Conservation (phyloP, 1,140 invertebrate species). For the Rhysida immarginata region DNA sequence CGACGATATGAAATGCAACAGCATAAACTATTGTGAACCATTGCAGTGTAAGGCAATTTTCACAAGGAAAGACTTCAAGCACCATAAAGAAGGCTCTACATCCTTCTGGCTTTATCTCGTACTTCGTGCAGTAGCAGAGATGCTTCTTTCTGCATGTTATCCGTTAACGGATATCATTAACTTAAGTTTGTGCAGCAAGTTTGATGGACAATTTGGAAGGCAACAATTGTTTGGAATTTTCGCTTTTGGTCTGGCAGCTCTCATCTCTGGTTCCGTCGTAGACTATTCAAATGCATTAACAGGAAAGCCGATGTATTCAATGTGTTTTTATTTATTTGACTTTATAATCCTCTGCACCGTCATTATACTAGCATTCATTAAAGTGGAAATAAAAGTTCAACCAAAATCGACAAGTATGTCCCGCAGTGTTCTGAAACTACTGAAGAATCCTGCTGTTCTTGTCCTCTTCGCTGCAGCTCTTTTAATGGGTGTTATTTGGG, state of each 20-base stretch:
- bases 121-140: conserved; percentile 48
- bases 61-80: no score
- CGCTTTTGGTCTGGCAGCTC: conserved; percentile 44
- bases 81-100: conserved; percentile 39
- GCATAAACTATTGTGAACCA: not conserved
- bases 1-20: not conserved
- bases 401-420: not conserved
- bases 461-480: not conserved
- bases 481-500: not conserved
- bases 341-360: not conserved
- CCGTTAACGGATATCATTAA: conserved; percentile 54
- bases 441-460: not conserved
- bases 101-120: conserved; percentile 56
- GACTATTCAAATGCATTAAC: not conserved
- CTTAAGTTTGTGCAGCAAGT: conserved; percentile 61
- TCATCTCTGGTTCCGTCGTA: not conserved
- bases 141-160: conserved; percentile 53
- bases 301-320: not conserved
- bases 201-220: conserved; percentile 58
- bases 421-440: not conserved
- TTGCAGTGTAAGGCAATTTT: conserved; percentile 44
- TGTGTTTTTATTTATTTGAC: not conserved
- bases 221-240: conserved; percentile 58
- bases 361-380: not conserved
- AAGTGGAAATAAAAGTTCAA: not conserved